These are phyloP conservation scores for Acleris holmiana DNA, from an alignment of 2,888 invertebrate species.

Conservation along the genomic window DNA sequence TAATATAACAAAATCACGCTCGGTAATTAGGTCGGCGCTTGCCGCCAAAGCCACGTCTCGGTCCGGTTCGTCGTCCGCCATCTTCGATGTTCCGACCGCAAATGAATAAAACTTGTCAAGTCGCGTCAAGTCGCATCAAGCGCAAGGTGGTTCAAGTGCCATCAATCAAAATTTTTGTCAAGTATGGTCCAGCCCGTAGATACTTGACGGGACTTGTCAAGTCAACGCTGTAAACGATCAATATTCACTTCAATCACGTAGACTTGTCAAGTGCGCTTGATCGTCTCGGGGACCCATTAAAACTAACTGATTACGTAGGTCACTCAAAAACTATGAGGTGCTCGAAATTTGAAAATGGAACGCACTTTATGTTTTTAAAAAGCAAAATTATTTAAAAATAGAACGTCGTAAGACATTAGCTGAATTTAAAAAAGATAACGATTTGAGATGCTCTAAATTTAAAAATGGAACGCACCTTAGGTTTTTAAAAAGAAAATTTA, in stretches of 20 bases:
- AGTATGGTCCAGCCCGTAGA: slow-evolving; percentile 33
- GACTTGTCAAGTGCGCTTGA: slow-evolving; percentile 2
- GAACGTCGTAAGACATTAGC: no score
- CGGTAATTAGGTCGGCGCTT: slow-evolving; percentile 42
- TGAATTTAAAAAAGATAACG: no score
- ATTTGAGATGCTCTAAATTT: no score
- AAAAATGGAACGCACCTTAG: no score
- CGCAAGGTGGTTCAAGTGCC: slow-evolving; percentile 40
- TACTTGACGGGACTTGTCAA: slow-evolving; percentile 39
- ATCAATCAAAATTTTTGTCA: slow-evolving; percentile 39
- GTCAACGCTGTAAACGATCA: slow-evolving; percentile 40
- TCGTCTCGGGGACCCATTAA: no score
- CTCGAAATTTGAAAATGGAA: no score
- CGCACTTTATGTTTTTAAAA: no score
- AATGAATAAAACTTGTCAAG: slow-evolving; percentile 23
- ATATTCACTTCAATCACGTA: slow-evolving; percentile 16
- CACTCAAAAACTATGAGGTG: no score
- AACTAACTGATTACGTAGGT: no score
- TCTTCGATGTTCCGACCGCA: slow-evolving; percentile 37
- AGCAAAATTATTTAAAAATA: no score
- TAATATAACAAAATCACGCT: background rate
- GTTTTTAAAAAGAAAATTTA: no score
- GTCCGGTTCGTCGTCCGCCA: slow-evolving; percentile 41
- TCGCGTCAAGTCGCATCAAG: slow-evolving; percentile 38
- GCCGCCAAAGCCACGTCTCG: slow-evolving; percentile 41